Conservation (phyloP, 2,888 invertebrate genomes). For the Siphlonurus alternatus region DNA sequence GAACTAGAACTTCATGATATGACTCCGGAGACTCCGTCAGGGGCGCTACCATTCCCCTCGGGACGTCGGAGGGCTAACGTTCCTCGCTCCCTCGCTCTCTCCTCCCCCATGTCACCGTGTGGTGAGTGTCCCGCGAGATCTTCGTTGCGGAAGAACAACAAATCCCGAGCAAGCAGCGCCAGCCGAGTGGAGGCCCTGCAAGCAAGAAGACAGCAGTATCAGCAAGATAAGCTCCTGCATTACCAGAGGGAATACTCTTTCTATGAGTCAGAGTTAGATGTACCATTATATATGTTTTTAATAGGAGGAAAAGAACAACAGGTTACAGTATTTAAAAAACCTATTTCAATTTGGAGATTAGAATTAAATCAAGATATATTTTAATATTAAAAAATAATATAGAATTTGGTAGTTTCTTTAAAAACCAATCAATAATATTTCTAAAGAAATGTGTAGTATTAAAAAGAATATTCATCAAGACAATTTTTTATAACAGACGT, state of each 20-base stretch:
- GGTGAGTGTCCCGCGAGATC: conserved; percentile 1
- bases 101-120: conserved; percentile 12
- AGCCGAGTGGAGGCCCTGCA: conserved; percentile 32
- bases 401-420: no score
- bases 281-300: conserved; percentile 45
- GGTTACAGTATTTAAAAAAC: conserved; percentile 54
- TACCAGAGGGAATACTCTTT: not conserved
- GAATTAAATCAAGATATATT: conserved; percentile 31
- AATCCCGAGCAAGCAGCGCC: conserved; percentile 37
- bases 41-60: not conserved
- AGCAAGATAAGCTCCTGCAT: no score
- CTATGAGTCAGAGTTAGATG: conserved; percentile 24
- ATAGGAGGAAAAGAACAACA: conserved; percentile 68
- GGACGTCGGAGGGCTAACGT: conserved; percentile 21
- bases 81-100: conserved; percentile 22
- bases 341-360: conserved; percentile 63
- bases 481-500: no score
- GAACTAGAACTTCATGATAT: conserved; percentile 20
- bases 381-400: no score
- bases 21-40: conserved; percentile 5
- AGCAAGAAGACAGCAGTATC: not conserved
- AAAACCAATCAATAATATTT: no score
- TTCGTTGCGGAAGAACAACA: conserved; percentile 15
- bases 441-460: no score
- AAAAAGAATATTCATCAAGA: no score